Conservation (phyloP, 2,797 vertebrate species). For the Neoniphon sammara region DNA sequence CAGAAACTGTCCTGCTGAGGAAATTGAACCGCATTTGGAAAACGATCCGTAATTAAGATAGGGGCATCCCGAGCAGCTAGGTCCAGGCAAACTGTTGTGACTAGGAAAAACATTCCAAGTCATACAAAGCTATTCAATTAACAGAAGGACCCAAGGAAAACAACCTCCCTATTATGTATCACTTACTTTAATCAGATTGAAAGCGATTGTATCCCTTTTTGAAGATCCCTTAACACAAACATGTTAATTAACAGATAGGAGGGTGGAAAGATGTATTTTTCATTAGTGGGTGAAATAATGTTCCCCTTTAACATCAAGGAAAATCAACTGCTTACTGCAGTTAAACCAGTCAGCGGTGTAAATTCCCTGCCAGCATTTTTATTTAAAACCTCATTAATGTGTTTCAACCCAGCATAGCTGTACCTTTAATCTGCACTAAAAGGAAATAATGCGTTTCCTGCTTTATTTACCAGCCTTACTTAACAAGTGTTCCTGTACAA, state of each 20-base stretch:
- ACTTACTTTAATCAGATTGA: slow-evolving; percentile 87
- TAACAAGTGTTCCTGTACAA: slow-evolving; percentile 99
- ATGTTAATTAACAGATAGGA: slow-evolving; percentile 87
- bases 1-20: slow-evolving; percentile 89
- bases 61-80: slow-evolving; percentile 76
- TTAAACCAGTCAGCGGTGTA: slow-evolving; percentile 81
- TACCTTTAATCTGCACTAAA: slow-evolving; percentile 96
- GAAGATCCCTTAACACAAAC: slow-evolving; percentile 82
- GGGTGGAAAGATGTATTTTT: slow-evolving; percentile 85
- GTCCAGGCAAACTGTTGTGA: slow-evolving; percentile 81
- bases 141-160: slow-evolving; percentile 85
- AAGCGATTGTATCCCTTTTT: slow-evolving; percentile 84
- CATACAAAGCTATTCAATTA: slow-evolving; percentile 88
- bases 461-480: slow-evolving; percentile 97
- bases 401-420: slow-evolving; percentile 81
- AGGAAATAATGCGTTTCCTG: slow-evolving; percentile 97
- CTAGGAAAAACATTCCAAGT: slow-evolving; percentile 83
- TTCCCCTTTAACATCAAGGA: slow-evolving; percentile 83
- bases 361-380: slow-evolving; percentile 84
- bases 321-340: slow-evolving; percentile 81
- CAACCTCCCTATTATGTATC: slow-evolving; percentile 84
- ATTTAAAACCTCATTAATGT: slow-evolving; percentile 85
- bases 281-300: slow-evolving; percentile 82
- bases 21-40: slow-evolving; percentile 90
- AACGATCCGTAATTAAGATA: slow-evolving; percentile 90